Percentiles rank a stretch among this genome's conserved stretches.
Conservation (phyloP, 1,140 invertebrate species). For the Limonius californicus region DNA sequence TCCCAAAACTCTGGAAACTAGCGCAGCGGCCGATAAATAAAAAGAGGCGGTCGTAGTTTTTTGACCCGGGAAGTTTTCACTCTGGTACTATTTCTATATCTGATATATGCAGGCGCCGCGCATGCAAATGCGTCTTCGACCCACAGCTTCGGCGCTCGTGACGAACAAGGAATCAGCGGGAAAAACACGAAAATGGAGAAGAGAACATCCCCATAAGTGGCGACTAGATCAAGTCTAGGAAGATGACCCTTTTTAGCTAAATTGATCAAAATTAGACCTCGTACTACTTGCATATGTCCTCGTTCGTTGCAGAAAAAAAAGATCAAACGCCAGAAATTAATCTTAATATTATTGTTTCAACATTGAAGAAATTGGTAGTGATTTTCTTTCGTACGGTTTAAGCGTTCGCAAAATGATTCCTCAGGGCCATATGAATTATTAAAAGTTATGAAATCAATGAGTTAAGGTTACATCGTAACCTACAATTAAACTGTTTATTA, state of each 20-base stretch:
- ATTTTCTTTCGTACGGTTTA: background rate
- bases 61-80: constrained; percentile 13
- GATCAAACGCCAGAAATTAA: too few species aligned
- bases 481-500: constrained; percentile 11
- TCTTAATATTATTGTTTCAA: background rate
- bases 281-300: too few species aligned
- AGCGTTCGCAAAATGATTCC: background rate
- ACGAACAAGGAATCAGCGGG: too few species aligned
- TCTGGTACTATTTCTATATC: constrained; percentile 13
- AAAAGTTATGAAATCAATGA: constrained; percentile 13
- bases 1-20: constrained; percentile 7
- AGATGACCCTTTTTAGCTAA: too few species aligned
- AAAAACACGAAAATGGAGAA: too few species aligned
- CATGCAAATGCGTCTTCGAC: constrained; percentile 14
- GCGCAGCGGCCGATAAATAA: constrained; percentile 5
- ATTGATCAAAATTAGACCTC: too few species aligned
- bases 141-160: background rate
- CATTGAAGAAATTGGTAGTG: background rate
- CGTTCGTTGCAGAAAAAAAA: too few species aligned
- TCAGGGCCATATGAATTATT: constrained; percentile 7
- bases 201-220: too few species aligned
- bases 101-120: constrained; percentile 11
- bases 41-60: constrained; percentile 6
- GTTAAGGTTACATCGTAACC: constrained; percentile 1
- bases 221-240: too few species aligned